Percentiles rank a stretch among this genome's conserved stretches.
phyloP scores from a whole-genome alignment of 2,113 vertebrate genomes.

The Erinaceus europaeus region DNA sequence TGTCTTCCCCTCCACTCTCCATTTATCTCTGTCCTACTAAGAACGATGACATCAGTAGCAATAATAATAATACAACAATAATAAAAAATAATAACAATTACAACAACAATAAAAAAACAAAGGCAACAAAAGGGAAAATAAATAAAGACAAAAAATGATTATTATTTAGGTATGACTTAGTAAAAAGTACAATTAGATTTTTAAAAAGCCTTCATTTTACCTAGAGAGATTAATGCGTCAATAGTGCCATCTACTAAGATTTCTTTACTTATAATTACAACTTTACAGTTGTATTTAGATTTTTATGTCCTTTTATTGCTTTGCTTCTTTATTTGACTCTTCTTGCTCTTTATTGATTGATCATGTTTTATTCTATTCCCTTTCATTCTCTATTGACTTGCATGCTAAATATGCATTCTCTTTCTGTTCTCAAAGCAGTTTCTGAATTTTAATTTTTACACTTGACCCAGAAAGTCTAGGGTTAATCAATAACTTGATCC shows the following conservation, averaged over 20 bases:
- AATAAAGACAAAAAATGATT: background rate
- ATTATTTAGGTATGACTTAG: background rate
- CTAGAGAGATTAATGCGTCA: background rate
- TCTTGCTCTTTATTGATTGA: background rate
- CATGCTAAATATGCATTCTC: background rate
- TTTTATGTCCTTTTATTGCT: background rate
- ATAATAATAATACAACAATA: too few species aligned
- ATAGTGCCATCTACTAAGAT: background rate
- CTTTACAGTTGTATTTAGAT: background rate
- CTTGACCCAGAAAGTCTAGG: background rate
- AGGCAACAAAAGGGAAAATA: too few species aligned
- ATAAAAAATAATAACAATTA: too few species aligned
- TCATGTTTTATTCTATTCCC: background rate
- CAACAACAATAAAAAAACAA: too few species aligned
- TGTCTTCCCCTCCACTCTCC: too few species aligned
- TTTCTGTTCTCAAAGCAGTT: background rate
- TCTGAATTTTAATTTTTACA: conserved; percentile 23
- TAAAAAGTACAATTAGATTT: background rate
- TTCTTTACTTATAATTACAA: background rate
- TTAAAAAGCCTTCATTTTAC: background rate
- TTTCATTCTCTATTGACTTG: background rate
- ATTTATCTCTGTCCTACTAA: too few species aligned
- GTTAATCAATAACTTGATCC: background rate
- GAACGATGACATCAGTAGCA: too few species aligned
- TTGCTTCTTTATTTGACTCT: background rate